phyloP scores from a whole-genome alignment of 2,113 vertebrate genomes.

The Platysternon megacephalum region DNA sequence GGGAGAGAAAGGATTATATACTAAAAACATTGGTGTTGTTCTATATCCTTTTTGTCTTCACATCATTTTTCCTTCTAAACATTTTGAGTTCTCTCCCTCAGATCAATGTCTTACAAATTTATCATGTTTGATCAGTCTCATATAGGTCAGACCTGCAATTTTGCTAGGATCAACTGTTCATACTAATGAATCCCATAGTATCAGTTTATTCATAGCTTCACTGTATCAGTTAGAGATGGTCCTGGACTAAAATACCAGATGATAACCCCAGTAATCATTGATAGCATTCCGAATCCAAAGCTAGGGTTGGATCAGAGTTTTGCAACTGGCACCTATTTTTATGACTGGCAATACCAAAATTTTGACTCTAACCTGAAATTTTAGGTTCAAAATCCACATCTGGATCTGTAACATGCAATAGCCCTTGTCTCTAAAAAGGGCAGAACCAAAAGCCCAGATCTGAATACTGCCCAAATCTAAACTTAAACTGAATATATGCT shows the following conservation, averaged over 20 bases:
- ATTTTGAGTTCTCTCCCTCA: not conserved
- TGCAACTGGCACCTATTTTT: conserved; percentile 12
- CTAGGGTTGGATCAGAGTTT: not conserved
- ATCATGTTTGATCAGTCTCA: not conserved
- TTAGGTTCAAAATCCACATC: not conserved
- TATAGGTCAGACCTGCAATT: not conserved
- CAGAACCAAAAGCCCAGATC: not conserved
- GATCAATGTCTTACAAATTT: not conserved
- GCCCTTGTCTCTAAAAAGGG: not conserved
- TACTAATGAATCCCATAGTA: not conserved
- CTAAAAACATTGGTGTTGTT: not conserved
- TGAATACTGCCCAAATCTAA: not conserved
- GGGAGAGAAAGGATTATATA: not conserved
- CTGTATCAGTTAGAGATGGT: not conserved
- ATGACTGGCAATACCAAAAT: not conserved
- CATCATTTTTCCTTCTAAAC: not conserved
- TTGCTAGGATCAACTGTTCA: not conserved
- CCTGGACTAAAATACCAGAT: not conserved
- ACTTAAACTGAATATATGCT: not conserved
- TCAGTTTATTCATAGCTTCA: not conserved
- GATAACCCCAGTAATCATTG: not conserved
- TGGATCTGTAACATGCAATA: not conserved
- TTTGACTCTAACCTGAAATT: conserved; percentile 10
- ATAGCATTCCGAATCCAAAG: not conserved
- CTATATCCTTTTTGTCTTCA: not conserved